Evolutionary conservation across 2,888 invertebrate species (phyloP), one percentile per base, ranked within the genome.

Genomic region (Tenthredo mesomela): DNA sequence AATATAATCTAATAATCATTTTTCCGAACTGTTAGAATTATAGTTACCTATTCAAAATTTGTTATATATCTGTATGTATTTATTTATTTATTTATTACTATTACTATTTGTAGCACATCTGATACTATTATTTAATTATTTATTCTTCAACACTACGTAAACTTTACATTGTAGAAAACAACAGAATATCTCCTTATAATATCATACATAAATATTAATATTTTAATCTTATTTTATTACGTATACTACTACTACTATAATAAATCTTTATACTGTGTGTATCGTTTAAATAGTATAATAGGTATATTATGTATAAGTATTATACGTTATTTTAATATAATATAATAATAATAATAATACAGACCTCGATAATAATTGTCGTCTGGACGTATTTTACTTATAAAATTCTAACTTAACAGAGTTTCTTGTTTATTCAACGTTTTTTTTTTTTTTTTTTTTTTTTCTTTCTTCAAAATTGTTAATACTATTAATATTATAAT

Each of bases 141-240:
- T 54, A 25, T 80, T 86, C 77, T 88, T 87, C 88, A 92, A 93
- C 92, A 88, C 91, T 91, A 91, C 90, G 90, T 92, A 93, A 90
- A 93, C 90, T 93, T 92, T 92, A 89, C 89, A 82, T 65, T 89
- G 89, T 89, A 89, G 85, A 90, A 91, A 91, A 91, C 89, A 91
- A 91, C 88, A 88, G 88, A 91, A 90, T 89, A 54, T 82, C 47
- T 47, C 33, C 67, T 82, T 70, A 73, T 21, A 82, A 67, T 82
- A 67, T 47, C 15, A 10, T 82, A 65, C 37, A 82, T 82, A 82
- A 82, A 82, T 82, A 82, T 67, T 65, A n/a, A 61, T 21, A 40
- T 70, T 37, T 82, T 82, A 40, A 21, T 58, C 21, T 61, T 37
- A 80, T 43, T 47, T 15, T 80, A 40, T 61, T 80, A 80, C 37